A percentile compares a stretch with the other conserved stretches of the same genome.
Evolutionary conservation across 2,797 vertebrate genomes (phyloP).

Genomic region (Megalops cyprinoides): DNA sequence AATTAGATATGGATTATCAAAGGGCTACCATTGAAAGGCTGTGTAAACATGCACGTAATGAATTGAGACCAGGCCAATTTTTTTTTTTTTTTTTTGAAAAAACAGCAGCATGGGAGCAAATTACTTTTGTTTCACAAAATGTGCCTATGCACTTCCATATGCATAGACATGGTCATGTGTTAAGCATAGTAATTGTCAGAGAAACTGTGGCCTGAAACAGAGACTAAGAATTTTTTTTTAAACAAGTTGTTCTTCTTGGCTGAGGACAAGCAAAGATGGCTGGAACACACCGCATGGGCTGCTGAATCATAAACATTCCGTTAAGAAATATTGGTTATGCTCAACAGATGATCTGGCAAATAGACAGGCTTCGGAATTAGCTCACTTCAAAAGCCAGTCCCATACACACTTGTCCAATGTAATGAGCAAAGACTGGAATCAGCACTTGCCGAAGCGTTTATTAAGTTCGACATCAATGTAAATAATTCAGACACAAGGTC

Average conservation of each 20-base stretch:
- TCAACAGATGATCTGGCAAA: background rate
- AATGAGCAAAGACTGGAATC: background rate
- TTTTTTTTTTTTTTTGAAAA: background rate
- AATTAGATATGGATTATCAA: conserved; percentile 28
- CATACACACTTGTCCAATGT: background rate
- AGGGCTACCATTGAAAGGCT: background rate
- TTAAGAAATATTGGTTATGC: background rate
- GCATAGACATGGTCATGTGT: background rate
- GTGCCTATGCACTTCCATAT: background rate
- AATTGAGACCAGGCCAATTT: background rate
- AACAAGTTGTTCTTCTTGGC: background rate
- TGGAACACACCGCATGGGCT: background rate
- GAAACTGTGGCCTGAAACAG: background rate
- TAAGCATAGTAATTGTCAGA: background rate
- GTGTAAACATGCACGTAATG: conserved; percentile 8
- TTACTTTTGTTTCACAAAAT: background rate
- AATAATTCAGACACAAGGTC: too few relatives aligned
- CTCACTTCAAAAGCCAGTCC: background rate
- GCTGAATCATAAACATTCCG: background rate
- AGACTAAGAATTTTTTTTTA: background rate
- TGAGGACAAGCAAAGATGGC: background rate
- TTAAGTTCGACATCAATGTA: too few relatives aligned
- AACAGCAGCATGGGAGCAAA: background rate
- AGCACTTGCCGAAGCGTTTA: background rate
- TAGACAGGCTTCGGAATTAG: background rate